Evolutionary conservation across 2,797 vertebrate species (phyloP).

Genomic region (Cryptoprocta ferox): DNA sequence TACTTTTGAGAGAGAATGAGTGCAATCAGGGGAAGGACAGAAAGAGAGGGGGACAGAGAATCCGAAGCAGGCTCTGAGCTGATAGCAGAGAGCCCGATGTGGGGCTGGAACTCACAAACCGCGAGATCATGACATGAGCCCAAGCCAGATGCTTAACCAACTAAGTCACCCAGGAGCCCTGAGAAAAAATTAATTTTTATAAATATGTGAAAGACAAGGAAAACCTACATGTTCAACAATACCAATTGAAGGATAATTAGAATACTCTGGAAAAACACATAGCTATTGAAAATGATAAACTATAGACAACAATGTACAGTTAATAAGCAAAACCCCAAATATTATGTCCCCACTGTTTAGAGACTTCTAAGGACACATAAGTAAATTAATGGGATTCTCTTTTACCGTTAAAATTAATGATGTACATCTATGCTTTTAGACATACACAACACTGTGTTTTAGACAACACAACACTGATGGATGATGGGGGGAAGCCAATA

Average conservation of each 20-base stretch:
- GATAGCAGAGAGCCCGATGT: too few species aligned
- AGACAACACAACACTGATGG: background rate
- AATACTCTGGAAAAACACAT: background rate
- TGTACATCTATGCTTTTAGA: background rate
- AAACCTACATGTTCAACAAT: background rate
- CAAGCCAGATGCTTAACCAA: too few species aligned
- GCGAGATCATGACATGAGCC: too few species aligned
- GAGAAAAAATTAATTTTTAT: background rate
- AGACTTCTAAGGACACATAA: background rate
- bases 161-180: too few species aligned
- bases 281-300: constrained; percentile 40
- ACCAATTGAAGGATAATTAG: constrained; percentile 3
- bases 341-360: background rate
- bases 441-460: too few species aligned
- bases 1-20: too few species aligned
- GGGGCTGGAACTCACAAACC: too few species aligned
- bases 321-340: constrained; percentile 10
- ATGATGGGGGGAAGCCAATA: background rate
- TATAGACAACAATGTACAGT: background rate
- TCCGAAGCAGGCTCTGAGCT: too few species aligned
- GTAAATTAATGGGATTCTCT: background rate
- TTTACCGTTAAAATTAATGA: constrained; percentile 29
- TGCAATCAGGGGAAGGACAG: too few species aligned
- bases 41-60: too few species aligned
- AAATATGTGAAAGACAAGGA: background rate